Conservation (phyloP, 2,797 vertebrate species). For the Kryptolebias ocellatus region DNA sequence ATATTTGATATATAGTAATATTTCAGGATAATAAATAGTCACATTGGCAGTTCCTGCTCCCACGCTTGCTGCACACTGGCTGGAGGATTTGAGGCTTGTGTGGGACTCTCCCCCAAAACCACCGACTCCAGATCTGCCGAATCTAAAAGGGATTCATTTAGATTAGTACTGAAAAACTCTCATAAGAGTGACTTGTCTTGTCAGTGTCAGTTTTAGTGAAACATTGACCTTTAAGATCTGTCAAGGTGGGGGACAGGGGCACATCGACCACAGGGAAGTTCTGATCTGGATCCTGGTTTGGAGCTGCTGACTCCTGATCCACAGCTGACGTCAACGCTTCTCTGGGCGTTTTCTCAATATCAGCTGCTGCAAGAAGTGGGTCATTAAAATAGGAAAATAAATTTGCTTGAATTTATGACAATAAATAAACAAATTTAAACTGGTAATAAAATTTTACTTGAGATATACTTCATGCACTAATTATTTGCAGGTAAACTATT, state of each 20-base stretch:
- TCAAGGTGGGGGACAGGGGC: conserved; percentile 23
- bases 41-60: conserved; percentile 79
- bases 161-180: neutral
- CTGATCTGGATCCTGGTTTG: conserved; percentile 34
- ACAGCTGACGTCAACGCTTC: conserved; percentile 25
- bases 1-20: neutral
- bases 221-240: conserved; percentile 65
- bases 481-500: neutral
- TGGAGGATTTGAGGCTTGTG: conserved; percentile 57
- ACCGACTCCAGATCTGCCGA: conserved; percentile 88
- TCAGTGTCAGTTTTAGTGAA: neutral
- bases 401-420: neutral
- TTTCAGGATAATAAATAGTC: conserved; percentile 10
- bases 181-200: neutral
- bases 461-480: neutral
- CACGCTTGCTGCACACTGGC: conserved; percentile 82
- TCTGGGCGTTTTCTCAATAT: conserved; percentile 22
- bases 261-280: conserved; percentile 16
- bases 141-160: conserved; percentile 68
- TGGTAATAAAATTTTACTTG: too few relatives aligned
- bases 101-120: conserved; percentile 81
- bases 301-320: conserved; percentile 17
- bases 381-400: neutral
- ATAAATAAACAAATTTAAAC: too few relatives aligned
- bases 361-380: conserved; percentile 11